Conservation (phyloP, 2,888 invertebrate genomes). For the Iphiclides podalirius region DNA sequence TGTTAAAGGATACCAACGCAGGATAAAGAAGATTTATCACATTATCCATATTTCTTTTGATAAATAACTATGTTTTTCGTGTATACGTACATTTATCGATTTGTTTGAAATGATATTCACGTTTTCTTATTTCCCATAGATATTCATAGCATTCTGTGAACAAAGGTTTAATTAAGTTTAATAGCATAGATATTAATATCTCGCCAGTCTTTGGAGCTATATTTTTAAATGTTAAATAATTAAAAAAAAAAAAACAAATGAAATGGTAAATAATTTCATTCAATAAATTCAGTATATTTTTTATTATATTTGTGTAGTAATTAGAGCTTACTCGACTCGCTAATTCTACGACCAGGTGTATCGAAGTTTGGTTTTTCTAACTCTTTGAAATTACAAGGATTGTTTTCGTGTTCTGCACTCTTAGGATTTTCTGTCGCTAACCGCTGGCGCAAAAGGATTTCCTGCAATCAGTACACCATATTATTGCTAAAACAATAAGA, state of each 20-base stretch:
- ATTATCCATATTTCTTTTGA: background rate
- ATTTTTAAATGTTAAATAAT: background rate
- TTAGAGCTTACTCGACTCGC: constrained; percentile 20
- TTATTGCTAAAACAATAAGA: no score
- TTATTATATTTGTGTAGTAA: background rate
- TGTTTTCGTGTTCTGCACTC: background rate
- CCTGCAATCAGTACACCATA: no score
- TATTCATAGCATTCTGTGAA: constrained; percentile 33
- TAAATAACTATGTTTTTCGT: background rate
- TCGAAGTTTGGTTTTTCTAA: constrained; percentile 21
- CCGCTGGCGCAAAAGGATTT: no score
- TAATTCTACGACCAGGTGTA: constrained; percentile 21
- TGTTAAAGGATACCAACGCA: no score
- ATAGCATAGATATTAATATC: background rate
- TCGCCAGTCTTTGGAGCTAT: background rate
- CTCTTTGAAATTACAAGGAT: constrained; percentile 10
- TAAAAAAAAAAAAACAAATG: background rate
- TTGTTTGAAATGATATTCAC: constrained; percentile 15
- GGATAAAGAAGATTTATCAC: no score
- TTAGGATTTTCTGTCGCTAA: background rate
- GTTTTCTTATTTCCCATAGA: constrained; percentile 30
- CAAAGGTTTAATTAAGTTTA: background rate
- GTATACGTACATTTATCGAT: constrained; percentile 24
- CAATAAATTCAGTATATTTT: no score
- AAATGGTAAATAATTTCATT: background rate